A percentile compares a stretch with the other conserved stretches of the same genome.
These are phyloP conservation scores for Butorides virescens DNA, from an alignment of 2,113 vertebrate species.

Conservation along the genomic window DNA sequence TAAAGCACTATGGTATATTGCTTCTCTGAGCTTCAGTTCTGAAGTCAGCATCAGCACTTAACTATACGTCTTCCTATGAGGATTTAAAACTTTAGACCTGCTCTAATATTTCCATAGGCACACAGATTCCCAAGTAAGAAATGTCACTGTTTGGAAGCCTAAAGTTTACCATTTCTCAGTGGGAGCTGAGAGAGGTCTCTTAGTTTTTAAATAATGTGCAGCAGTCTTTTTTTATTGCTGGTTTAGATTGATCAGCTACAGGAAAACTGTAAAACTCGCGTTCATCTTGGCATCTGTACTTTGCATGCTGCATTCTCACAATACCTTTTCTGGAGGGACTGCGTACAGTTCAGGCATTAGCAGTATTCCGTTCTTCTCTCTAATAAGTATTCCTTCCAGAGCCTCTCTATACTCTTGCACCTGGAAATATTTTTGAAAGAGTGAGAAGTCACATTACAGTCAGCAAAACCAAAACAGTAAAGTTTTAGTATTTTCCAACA, in stretches of 20 bases:
- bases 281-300: not conserved
- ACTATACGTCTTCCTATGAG: not conserved
- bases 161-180: not conserved
- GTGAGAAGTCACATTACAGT: not conserved
- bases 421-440: constrained; percentile 65
- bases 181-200: not conserved
- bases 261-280: not conserved
- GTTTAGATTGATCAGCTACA: not conserved
- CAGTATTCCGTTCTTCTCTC: constrained; percentile 89
- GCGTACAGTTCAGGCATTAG: constrained; percentile 94
- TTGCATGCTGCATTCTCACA: not conserved
- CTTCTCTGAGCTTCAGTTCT: not conserved
- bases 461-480: not conserved
- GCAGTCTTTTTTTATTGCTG: not conserved
- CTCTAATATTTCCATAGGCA: not conserved
- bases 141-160: not conserved
- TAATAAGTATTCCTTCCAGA: constrained; percentile 90
- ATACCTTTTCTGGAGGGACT: constrained; percentile 90
- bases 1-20: not conserved
- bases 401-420: constrained; percentile 95
- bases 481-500: not conserved
- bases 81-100: not conserved
- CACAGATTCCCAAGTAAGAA: not conserved
- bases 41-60: not conserved
- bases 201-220: not conserved